Percentiles rank a stretch among this genome's conserved stretches.
Evolutionary conservation across 2,113 vertebrate species (phyloP).

Genomic region (Chrysemys picta): DNA sequence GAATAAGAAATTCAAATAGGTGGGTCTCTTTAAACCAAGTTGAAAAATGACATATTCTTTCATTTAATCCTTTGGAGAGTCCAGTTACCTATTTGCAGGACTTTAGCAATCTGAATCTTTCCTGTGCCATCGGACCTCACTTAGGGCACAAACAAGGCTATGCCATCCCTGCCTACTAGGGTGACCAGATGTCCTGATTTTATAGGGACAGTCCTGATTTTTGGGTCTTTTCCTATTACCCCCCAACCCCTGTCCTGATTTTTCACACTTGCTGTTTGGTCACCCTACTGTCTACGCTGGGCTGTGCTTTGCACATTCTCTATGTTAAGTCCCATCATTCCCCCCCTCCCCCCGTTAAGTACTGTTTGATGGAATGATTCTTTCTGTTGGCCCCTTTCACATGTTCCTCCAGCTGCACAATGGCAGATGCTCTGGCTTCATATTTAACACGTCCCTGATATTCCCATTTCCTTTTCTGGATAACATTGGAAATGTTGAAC

Average conservation of each 20-base stretch:
- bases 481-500: neutral
- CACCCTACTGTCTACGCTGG: neutral
- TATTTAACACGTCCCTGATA: neutral
- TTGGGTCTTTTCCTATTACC: too few species aligned
- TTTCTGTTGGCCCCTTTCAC: neutral
- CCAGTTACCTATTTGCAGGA: neutral
- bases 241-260: too few species aligned
- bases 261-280: too few species aligned
- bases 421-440: neutral
- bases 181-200: too few species aligned
- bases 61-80: conserved; percentile 9
- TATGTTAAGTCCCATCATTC: neutral
- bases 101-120: conserved; percentile 5
- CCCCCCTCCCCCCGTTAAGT: neutral
- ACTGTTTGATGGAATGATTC: neutral
- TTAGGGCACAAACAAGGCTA: neutral
- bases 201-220: too few species aligned
- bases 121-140: neutral
- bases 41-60: conserved; percentile 45
- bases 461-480: neutral
- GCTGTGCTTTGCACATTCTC: neutral
- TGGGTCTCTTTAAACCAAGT: neutral
- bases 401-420: neutral
- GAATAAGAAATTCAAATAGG: neutral
- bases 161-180: neutral